These are phyloP conservation scores for Lasioglossum malachurum DNA, from an alignment of 2,888 invertebrate genomes.

Conservation along the genomic window DNA sequence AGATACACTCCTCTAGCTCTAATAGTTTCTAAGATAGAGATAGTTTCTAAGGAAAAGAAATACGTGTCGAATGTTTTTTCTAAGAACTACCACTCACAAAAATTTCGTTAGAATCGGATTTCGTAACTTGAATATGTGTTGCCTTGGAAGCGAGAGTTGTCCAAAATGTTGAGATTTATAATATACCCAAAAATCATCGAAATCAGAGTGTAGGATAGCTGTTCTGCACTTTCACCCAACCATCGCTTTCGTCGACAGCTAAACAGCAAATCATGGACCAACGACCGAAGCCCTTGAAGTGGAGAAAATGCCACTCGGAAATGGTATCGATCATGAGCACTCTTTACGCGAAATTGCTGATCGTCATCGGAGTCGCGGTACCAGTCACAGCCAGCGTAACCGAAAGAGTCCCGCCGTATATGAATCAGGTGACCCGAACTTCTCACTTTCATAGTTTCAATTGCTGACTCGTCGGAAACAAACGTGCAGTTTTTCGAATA, in stretches of 20 bases:
- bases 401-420: constrained; percentile 90
- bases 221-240: background rate
- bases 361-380: constrained; percentile 90
- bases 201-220: background rate
- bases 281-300: constrained; percentile 24
- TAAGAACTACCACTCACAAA: background rate
- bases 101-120: background rate
- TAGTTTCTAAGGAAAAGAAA: too few relatives aligned
- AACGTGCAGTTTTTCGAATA: background rate
- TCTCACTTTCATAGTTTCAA: background rate
- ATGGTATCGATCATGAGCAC: constrained; percentile 84
- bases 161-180: too few relatives aligned
- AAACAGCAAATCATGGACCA: constrained; percentile 46
- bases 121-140: background rate
- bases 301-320: constrained; percentile 74
- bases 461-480: background rate
- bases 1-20: too few relatives aligned
- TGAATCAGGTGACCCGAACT: constrained; percentile 88
- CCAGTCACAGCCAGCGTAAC: constrained; percentile 95
- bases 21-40: too few relatives aligned
- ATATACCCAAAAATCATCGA: background rate
- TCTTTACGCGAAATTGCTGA: constrained; percentile 93
- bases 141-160: background rate
- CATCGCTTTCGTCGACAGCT: constrained; percentile 23
- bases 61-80: too few relatives aligned